phyloP scores from a whole-genome alignment of 2,113 vertebrate genomes.

The Sakesphorus luctuosus region DNA sequence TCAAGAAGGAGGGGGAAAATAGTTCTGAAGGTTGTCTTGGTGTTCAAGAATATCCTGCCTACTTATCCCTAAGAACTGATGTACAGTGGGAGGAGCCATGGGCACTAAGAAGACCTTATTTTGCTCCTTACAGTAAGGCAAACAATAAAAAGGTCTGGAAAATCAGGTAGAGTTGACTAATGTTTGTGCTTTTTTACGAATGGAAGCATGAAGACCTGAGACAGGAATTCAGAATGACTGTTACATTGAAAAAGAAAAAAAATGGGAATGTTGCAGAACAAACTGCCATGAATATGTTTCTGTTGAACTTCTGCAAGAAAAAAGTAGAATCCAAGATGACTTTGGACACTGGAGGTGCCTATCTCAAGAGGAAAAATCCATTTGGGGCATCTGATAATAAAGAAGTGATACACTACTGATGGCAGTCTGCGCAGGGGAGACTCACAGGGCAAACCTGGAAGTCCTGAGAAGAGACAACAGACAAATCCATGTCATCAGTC shows the following conservation, averaged over 20 bases:
- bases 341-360: neutral
- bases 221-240: neutral
- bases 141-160: neutral
- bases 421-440: neutral
- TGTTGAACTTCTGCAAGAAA: neutral
- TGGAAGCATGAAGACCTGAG: neutral
- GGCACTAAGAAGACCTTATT: neutral
- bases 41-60: neutral
- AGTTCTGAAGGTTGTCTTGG: neutral
- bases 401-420: neutral
- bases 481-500: neutral
- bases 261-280: neutral
- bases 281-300: rapidly evolving
- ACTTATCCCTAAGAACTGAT: neutral
- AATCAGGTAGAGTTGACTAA: neutral
- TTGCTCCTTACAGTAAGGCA: neutral
- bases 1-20: neutral
- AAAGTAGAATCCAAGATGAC: neutral
- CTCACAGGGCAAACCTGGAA: neutral
- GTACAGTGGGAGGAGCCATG: neutral
- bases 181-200: neutral
- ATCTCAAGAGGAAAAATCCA: neutral
- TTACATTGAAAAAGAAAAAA: neutral
- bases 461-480: neutral
- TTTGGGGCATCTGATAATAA: neutral